Conservation (phyloP, 2,797 vertebrate genomes). For the Phrynocephalus forsythii region DNA sequence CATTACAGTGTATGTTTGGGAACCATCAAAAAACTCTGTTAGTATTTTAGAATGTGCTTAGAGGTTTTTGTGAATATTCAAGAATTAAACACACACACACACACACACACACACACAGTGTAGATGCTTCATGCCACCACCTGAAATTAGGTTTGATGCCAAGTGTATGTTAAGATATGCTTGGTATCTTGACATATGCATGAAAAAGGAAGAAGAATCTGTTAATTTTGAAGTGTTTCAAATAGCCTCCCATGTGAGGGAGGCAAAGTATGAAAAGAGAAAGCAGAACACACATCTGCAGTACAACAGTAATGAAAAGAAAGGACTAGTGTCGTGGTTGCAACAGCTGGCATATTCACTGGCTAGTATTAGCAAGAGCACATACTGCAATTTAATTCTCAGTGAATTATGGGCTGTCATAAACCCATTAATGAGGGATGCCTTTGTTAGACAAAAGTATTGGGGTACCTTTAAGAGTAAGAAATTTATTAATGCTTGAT, state of each 20-base stretch:
- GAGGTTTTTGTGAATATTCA: not conserved
- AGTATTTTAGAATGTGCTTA: not conserved
- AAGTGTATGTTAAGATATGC: not conserved
- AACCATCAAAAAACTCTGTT: not conserved
- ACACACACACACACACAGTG: not conserved
- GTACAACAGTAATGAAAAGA: not conserved
- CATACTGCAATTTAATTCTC: not conserved
- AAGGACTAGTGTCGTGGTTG: too few relatives aligned
- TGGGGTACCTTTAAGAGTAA: too few relatives aligned
- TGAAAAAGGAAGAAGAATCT: not conserved
- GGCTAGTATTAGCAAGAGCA: not conserved
- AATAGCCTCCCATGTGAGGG: not conserved
- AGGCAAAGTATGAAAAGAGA: slow-evolving; percentile 2
- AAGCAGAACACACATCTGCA: slow-evolving; percentile 1
- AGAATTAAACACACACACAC: too few relatives aligned
- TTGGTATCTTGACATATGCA: slow-evolving; percentile 1
- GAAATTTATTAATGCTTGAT: too few relatives aligned
- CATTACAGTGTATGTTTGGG: too few relatives aligned
- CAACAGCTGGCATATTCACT: slow-evolving; percentile 6
- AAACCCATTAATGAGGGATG: not conserved
- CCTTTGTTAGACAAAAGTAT: too few relatives aligned
- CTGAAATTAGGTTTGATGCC: not conserved
- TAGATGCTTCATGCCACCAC: not conserved
- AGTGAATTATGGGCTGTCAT: not conserved
- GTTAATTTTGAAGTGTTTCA: slow-evolving; percentile 5